A percentile compares a stretch with the other conserved stretches of the same genome.
These are phyloP conservation scores for Sinopyrophorus schimmeli DNA, from an alignment of 2,888 invertebrate species.

Conservation along the genomic window DNA sequence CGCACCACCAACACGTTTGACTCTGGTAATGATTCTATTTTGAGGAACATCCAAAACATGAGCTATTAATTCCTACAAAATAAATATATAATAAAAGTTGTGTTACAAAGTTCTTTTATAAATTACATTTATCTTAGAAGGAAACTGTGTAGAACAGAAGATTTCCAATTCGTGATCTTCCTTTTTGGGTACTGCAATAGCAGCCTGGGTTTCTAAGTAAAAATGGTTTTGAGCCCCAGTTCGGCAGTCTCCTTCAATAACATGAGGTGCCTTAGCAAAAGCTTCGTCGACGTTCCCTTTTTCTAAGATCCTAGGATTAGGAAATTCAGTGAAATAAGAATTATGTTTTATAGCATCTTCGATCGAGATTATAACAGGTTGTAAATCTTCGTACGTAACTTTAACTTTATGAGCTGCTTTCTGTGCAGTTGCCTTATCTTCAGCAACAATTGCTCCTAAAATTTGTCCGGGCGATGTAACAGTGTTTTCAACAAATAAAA, in stretches of 20 bases:
- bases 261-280: slow-evolving; percentile 69
- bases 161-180: slow-evolving; percentile 86
- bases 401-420: slow-evolving; percentile 79
- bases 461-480: slow-evolving; percentile 82
- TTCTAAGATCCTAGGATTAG: slow-evolving; percentile 60
- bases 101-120: too few relatives aligned
- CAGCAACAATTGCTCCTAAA: slow-evolving; percentile 80
- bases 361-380: slow-evolving; percentile 81
- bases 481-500: slow-evolving; percentile 76
- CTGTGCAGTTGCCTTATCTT: slow-evolving; percentile 78
- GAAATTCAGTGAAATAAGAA: slow-evolving; percentile 65
- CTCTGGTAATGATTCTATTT: slow-evolving; percentile 73
- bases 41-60: slow-evolving; percentile 72
- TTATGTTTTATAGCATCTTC: slow-evolving; percentile 82
- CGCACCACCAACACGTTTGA: slow-evolving; percentile 91
- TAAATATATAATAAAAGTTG: background rate
- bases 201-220: slow-evolving; percentile 86
- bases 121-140: slow-evolving; percentile 71
- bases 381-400: slow-evolving; percentile 78
- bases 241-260: slow-evolving; percentile 77
- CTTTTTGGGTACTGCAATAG: slow-evolving; percentile 71
- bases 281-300: slow-evolving; percentile 67
- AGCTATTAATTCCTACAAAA: slow-evolving; percentile 65
- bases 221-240: slow-evolving; percentile 96
- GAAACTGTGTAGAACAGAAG: slow-evolving; percentile 83